A percentile compares a stretch with the other conserved stretches of the same genome.
Evolutionary conservation across 2,113 vertebrate genomes (phyloP).

Genomic region (Brevimyrus niger): DNA sequence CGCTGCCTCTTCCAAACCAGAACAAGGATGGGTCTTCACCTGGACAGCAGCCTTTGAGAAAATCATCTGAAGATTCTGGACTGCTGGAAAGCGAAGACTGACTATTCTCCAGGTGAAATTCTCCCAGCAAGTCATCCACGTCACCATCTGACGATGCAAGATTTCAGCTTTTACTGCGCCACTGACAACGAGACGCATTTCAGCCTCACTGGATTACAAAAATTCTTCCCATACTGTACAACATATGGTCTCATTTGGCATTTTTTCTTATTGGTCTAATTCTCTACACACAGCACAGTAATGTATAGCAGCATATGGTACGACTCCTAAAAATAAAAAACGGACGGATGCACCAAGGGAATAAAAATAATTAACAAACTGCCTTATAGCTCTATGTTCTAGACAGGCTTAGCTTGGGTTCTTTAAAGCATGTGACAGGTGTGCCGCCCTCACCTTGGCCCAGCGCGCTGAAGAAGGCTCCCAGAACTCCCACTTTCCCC

Average conservation of each 20-base stretch:
- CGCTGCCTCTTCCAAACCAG: background rate
- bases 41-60: conserved; percentile 33
- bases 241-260: background rate
- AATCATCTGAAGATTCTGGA: conserved; percentile 47
- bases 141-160: conserved; percentile 69
- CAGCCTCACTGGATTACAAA: background rate
- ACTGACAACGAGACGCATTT: too few relatives aligned
- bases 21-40: conserved; percentile 38
- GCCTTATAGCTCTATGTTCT: background rate
- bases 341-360: background rate
- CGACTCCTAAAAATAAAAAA: background rate
- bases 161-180: background rate
- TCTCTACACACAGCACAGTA: background rate
- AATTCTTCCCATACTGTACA: background rate
- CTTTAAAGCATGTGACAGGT: background rate
- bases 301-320: background rate
- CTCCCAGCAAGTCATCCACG: conserved; percentile 79
- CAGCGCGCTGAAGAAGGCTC: conserved; percentile 76
- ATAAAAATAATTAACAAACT: background rate
- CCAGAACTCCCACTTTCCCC: conserved; percentile 75
- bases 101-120: conserved; percentile 66
- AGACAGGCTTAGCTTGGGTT: background rate
- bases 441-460: conserved; percentile 70
- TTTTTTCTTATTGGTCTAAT: background rate
- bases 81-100: conserved; percentile 56